A percentile compares a stretch with the other conserved stretches of the same genome.
phyloP scores from a whole-genome alignment of 2,888 invertebrate species.

The Chaitophorus viminalis region DNA sequence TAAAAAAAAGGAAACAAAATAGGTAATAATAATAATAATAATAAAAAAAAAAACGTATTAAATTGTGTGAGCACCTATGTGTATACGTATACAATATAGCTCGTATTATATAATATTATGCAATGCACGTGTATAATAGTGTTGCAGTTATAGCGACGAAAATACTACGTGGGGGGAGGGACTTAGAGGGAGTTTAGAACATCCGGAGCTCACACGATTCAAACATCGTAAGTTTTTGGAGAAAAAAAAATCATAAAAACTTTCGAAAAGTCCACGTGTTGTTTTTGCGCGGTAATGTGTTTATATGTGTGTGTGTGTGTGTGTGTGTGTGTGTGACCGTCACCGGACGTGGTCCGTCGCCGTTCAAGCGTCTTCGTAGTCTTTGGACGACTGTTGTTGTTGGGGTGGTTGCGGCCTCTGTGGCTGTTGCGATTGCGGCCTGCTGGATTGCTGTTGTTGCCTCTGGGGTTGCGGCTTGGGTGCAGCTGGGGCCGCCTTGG shows the following conservation, averaged over 20 bases:
- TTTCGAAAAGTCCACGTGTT: slow-evolving; percentile 7
- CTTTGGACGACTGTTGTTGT: slow-evolving; percentile 49
- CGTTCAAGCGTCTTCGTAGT: slow-evolving; percentile 52
- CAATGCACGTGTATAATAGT: not conserved
- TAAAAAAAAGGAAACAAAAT: slow-evolving; percentile 44
- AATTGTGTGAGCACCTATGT: slow-evolving; percentile 49
- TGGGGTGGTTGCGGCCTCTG: slow-evolving; percentile 42
- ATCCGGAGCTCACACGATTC: slow-evolving; percentile 48
- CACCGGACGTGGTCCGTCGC: not conserved
- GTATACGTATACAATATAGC: not conserved
- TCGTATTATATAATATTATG: not conserved
- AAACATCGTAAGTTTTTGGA: slow-evolving; percentile 29
- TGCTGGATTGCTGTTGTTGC: slow-evolving; percentile 51
- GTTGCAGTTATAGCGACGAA: not conserved
- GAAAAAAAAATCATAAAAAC: slow-evolving; percentile 41
- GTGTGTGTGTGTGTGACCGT: slow-evolving; percentile 3
- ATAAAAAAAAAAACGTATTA: slow-evolving; percentile 33
- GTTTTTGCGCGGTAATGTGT: not conserved
- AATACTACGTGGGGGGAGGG: not conserved
- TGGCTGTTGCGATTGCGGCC: slow-evolving; percentile 56
- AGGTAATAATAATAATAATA: too few relatives aligned
- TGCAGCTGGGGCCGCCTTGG: slow-evolving; percentile 66
- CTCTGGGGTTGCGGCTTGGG: slow-evolving; percentile 65
- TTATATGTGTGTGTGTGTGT: not conserved
- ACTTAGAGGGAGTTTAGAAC: not conserved